Conservation (phyloP, 1,140 invertebrate species). For the Caenorhabditis tropicalis region DNA sequence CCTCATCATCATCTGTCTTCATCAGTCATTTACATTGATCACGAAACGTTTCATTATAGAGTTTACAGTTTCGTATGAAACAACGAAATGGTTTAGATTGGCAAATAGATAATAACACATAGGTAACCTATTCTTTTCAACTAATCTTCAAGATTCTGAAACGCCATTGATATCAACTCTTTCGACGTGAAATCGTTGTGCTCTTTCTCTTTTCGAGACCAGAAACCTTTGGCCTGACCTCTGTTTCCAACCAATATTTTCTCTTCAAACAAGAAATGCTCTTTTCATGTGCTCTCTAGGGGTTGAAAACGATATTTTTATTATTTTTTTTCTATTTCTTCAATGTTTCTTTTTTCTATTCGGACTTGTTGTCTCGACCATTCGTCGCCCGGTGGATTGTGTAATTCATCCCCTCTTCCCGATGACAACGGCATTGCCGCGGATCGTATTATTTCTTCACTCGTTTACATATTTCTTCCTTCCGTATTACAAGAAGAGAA, state of each 20-base stretch:
- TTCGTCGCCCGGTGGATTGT: neutral
- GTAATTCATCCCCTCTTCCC: neutral
- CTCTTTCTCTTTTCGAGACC: too few relatives aligned
- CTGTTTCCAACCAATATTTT: neutral
- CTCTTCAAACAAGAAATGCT: neutral
- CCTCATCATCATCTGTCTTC: neutral
- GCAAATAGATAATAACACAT: neutral
- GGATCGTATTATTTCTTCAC: conserved; percentile 35
- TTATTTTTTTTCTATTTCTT: neutral
- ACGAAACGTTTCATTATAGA: neutral
- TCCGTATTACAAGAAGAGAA: conserved; percentile 25
- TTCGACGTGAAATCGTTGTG: too few relatives aligned
- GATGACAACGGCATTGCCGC: conserved; percentile 22
- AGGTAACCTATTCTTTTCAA: too few relatives aligned
- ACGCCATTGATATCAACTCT: too few relatives aligned
- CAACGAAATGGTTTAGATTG: neutral
- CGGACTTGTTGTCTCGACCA: neutral
- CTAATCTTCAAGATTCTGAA: too few relatives aligned
- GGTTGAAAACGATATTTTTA: neutral
- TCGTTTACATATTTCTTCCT: neutral
- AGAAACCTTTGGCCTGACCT: too few relatives aligned
- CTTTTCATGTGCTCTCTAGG: neutral
- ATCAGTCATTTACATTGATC: neutral
- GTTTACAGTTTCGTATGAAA: neutral
- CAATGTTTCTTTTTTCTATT: conserved; percentile 11